Conservation (phyloP, 2,113 vertebrate genomes). For the Cromileptes altivelis region DNA sequence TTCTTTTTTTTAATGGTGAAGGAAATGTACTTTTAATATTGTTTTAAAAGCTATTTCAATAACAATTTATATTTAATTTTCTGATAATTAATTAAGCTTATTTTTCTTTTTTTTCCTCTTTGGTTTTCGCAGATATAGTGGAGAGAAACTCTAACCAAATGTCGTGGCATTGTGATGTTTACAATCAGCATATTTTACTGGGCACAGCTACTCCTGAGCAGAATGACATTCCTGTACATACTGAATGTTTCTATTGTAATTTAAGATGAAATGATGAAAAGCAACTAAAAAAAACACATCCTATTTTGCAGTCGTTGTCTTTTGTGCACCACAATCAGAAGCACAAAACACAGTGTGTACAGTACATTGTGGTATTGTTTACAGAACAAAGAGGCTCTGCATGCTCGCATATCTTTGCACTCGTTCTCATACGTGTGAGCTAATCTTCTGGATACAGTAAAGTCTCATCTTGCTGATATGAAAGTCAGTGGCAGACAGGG, state of each 20-base stretch:
- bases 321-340: conserved; percentile 16
- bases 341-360: background rate
- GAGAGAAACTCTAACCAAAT: conserved; percentile 45
- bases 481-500: conserved; percentile 11
- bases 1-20: conserved; percentile 55
- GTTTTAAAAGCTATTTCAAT: conserved; percentile 35
- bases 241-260: conserved; percentile 79
- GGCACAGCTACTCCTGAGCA: conserved; percentile 67
- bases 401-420: background rate
- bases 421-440: background rate
- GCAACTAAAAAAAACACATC: conserved; percentile 40
- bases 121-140: conserved; percentile 33
- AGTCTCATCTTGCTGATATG: conserved; percentile 19
- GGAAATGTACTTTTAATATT: conserved; percentile 47
- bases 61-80: conserved; percentile 36
- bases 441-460: conserved; percentile 6
- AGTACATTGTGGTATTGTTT: conserved; percentile 7
- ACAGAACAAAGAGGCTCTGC: background rate
- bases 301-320: conserved; percentile 29
- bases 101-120: conserved; percentile 22
- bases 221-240: conserved; percentile 77
- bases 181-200: conserved; percentile 57
- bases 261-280: conserved; percentile 74
- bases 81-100: conserved; percentile 7
- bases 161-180: conserved; percentile 64